Evolutionary conservation across 2,888 invertebrate species (phyloP), one percentile per base, ranked within the genome.

Genomic region (Drosophila falleni): DNA sequence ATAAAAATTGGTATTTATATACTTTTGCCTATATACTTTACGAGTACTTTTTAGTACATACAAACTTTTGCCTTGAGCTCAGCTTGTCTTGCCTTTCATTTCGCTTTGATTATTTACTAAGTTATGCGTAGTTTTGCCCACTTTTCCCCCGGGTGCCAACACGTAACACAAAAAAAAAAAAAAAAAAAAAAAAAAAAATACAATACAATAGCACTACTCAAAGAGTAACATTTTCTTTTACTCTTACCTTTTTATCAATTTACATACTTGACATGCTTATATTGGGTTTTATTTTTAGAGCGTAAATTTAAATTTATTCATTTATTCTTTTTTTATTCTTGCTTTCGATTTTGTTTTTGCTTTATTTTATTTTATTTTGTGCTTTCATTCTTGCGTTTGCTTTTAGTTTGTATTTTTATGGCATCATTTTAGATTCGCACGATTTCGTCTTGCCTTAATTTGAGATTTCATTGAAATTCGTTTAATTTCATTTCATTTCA

Each of bases 41-140:
- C 29, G 29, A 29, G 49, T 29, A 37, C 41, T 26, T 46, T 11
- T 46, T 11, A 47, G 35, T 19, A 33, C 39, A 56, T 50, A 44
- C 33, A 31, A 53, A 49, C 39, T 39, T 54, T 37, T 41, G 29
- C 54, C 46, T 62, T 37, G 29, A 29, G 35, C 35, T 35, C 29
- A 46, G 54, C 26, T 46, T 54, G 19, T 44, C n/a, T 35, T 56
- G 58, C 6, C 64, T 31, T 54, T 47, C 37, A 26, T 42, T 59
- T 66, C 39, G 3, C 51, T 33, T 62, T 54, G 42, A 41, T 64
- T 70, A 80, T 64, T 59, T 46, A 59, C 80, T 87, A 78, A 75
- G 73, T 74, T 82, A 80, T 85, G 86, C 87, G 81, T 87, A 82
- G 74, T 85, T 87, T 80, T 87, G 75, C 75, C 86, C 73, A 85